Base-by-base conservation (phyloP, 2,797 vertebrate species). In the Pipistrellus nathusii region DNA sequence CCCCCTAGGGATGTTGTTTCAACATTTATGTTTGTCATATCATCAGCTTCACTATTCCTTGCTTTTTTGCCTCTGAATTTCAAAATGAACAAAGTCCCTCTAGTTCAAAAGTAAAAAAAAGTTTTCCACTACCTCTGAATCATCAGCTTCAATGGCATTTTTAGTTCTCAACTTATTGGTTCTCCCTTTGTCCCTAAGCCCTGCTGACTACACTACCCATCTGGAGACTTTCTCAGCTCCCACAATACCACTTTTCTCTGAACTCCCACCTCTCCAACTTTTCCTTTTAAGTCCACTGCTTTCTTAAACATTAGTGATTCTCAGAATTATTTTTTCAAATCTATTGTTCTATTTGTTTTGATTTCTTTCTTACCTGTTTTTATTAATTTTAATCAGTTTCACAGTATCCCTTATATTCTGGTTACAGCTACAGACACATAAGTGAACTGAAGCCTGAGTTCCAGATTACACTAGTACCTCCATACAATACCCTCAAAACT, bases 41-140 rank as follows among this genome's bases (percentile, higher is more conserved):
- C 8, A 90, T 88, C 89, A 85, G 27, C n/a, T 82, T 38, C 2
- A 75, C 17, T 85, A 87, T 7, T 73, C 46, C 32, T 85, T 32
- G 11, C 7, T 83, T 68, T 81, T 72, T 78, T 76, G n/a, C 21
- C 48, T 94, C 62, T 93, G 11, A 82, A 85, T 93, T 92, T 95
- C 44, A 90, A 93, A 89, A 62, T 21, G 12, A 73, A 84, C 68
- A 62, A 77, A 77, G 55, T 59, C 18, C 75, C 35, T 55, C 15
- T 66, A 35, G 91, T 59, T 88, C 59, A 93, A 44, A 90, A 75
- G 6, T 21, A 82, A 77, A 82, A 46, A 18, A 73, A 55, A 88
- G 85, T 35, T 73, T 73, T 13, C 57, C 38, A 77, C 23, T 17
- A 88, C 18, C 27, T 71, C 32, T 59, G 17, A 90, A 80, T 48